Conservation (phyloP, 2,113 vertebrate genomes). For the Phainopepla nitens region DNA sequence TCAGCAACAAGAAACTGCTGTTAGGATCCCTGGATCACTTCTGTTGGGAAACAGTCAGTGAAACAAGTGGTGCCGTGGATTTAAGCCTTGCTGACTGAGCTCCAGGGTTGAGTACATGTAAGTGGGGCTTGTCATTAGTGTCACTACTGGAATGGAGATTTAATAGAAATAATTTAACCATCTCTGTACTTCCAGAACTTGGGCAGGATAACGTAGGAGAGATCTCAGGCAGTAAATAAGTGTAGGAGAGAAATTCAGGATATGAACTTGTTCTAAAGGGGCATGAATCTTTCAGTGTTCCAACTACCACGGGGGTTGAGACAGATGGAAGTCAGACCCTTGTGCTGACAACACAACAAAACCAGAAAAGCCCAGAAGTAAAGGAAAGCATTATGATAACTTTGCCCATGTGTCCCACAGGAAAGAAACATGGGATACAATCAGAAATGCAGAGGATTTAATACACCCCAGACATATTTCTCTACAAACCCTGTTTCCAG, state of each 20-base stretch:
- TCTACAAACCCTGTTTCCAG: background rate
- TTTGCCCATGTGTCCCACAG: background rate
- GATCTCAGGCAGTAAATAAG: background rate
- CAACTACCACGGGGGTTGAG: accelerated
- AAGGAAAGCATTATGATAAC: background rate
- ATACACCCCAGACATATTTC: background rate
- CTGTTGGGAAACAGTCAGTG: background rate
- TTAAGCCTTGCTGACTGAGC: background rate
- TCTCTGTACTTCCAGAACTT: background rate
- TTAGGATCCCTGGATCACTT: background rate
- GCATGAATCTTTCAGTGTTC: background rate
- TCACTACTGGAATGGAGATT: background rate
- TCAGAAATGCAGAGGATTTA: background rate
- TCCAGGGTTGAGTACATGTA: background rate
- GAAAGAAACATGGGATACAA: background rate
- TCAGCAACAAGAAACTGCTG: background rate
- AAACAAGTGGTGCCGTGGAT: background rate
- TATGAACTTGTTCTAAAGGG: background rate
- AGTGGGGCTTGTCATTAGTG: background rate
- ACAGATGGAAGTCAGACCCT: background rate
- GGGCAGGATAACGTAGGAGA: background rate
- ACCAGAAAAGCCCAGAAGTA: background rate
- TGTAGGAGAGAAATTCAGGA: background rate
- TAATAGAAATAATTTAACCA: background rate
- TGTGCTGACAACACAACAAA: background rate